Conservation (phyloP, 2,888 invertebrate genomes). For the Cylloceria caligata region DNA sequence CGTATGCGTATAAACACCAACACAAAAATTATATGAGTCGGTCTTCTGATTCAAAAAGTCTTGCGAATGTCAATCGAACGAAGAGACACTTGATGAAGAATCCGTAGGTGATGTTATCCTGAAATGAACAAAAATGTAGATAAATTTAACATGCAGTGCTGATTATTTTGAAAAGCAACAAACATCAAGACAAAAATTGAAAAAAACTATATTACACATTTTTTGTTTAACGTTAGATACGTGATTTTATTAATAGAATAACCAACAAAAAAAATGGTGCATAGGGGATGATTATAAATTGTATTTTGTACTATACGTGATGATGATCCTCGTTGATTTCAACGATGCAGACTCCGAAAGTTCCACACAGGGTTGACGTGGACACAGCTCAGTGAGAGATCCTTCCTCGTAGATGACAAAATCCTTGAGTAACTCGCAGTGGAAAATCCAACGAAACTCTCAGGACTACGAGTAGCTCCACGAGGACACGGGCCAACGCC, state of each 20-base stretch:
- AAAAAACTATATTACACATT: background rate
- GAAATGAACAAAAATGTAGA: conserved; percentile 33
- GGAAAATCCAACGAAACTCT: conserved; percentile 46
- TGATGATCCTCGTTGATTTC: conserved; percentile 22
- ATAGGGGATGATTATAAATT: background rate
- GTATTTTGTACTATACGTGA: conserved; percentile 54
- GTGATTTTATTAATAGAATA: background rate
- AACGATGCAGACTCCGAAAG: conserved; percentile 29
- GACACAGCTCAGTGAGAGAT: conserved; percentile 17
- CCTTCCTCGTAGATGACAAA: conserved; percentile 28
- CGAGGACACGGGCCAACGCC: conserved; percentile 80
- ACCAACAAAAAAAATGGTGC: background rate
- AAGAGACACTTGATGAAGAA: conserved; percentile 24
- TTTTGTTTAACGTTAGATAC: background rate
- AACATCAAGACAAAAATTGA: background rate
- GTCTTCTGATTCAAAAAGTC: background rate
- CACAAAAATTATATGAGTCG: conserved; percentile 38
- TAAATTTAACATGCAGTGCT: background rate
- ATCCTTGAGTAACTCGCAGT: conserved; percentile 17
- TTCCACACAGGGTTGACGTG: background rate
- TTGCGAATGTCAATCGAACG: background rate
- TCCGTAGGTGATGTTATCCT: conserved; percentile 24
- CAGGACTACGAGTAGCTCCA: conserved; percentile 48
- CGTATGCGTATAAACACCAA: conserved; percentile 50
- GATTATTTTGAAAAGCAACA: conserved; percentile 21